Evolutionary conservation across 2,113 vertebrate genomes (phyloP).

Genomic region (Oceanites oceanicus): DNA sequence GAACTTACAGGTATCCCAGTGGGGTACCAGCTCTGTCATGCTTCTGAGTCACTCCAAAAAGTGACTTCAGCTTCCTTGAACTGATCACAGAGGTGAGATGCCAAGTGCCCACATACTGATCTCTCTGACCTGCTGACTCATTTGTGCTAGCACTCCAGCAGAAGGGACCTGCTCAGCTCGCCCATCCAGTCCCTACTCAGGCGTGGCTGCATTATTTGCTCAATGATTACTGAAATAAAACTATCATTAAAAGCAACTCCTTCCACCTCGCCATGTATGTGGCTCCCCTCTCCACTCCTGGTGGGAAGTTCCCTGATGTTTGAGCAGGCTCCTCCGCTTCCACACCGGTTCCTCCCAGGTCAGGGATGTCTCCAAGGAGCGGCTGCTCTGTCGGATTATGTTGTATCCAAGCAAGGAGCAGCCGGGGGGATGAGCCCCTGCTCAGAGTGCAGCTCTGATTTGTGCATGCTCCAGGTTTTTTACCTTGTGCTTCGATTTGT

Average conservation of each 20-base stretch:
- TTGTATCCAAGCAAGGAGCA: background rate
- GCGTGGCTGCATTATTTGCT: background rate
- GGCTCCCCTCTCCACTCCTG: background rate
- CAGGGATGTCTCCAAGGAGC: background rate
- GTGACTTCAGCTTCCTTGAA: background rate
- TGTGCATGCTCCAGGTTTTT: background rate
- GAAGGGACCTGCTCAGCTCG: background rate
- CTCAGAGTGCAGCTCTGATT: background rate
- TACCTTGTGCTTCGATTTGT: fast-evolving
- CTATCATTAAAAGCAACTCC: background rate
- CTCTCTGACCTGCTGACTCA: background rate
- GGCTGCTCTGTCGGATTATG: background rate
- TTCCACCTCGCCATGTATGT: background rate
- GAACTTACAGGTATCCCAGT: fast-evolving
- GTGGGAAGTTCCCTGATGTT: background rate
- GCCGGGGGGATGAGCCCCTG: background rate
- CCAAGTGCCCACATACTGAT: background rate
- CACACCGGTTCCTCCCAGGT: background rate
- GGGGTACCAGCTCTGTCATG: background rate
- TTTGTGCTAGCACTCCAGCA: background rate
- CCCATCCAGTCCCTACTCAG: background rate
- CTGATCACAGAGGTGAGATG: background rate
- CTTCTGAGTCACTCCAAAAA: background rate
- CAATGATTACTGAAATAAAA: background rate
- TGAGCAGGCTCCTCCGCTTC: background rate